Evolutionary conservation across 2,797 vertebrate species (phyloP).

Genomic region (Epinephelus malabaricus): DNA sequence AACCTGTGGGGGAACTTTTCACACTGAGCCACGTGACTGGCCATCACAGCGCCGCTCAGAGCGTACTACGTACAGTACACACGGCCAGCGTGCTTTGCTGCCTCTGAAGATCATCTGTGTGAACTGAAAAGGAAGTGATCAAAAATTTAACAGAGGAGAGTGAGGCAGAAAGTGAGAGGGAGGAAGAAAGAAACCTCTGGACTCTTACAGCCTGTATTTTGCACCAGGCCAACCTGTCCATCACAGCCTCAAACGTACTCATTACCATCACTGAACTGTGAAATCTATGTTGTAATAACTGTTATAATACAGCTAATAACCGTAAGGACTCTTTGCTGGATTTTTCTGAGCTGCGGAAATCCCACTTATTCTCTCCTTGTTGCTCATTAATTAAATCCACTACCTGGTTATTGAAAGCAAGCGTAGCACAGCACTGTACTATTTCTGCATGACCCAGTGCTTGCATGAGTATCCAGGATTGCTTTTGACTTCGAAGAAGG

Average conservation of each 20-base stretch:
- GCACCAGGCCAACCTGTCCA: conserved; percentile 32
- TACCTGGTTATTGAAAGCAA: conserved; percentile 52
- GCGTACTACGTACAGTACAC: conserved; percentile 35
- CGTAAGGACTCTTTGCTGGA: conserved; percentile 36
- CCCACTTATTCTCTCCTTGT: conserved; percentile 4
- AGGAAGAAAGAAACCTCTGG: conserved; percentile 34
- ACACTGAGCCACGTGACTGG: conserved; percentile 31
- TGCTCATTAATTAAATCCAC: conserved; percentile 48
- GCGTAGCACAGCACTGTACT: conserved; percentile 25
- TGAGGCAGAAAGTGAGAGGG: conserved; percentile 49
- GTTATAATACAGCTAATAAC: conserved; percentile 44
- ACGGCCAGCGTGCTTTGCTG: conserved; percentile 45
- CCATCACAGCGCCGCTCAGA: conserved; percentile 29
- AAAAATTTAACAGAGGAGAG: conserved; percentile 65
- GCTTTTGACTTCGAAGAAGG: conserved; percentile 75
- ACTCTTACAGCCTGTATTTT: conserved; percentile 29
- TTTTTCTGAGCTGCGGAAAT: conserved; percentile 45
- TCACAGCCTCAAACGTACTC: conserved; percentile 49
- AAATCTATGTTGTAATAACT: conserved; percentile 42
- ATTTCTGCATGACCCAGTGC: conserved; percentile 72
- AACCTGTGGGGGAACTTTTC: conserved; percentile 54
- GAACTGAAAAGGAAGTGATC: conserved; percentile 53
- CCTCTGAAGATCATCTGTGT: conserved; percentile 52
- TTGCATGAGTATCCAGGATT: conserved; percentile 71
- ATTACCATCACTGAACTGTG: conserved; percentile 44